Conservation (phyloP, 2,888 invertebrate species). For the Ichneumoninae sp. region DNA sequence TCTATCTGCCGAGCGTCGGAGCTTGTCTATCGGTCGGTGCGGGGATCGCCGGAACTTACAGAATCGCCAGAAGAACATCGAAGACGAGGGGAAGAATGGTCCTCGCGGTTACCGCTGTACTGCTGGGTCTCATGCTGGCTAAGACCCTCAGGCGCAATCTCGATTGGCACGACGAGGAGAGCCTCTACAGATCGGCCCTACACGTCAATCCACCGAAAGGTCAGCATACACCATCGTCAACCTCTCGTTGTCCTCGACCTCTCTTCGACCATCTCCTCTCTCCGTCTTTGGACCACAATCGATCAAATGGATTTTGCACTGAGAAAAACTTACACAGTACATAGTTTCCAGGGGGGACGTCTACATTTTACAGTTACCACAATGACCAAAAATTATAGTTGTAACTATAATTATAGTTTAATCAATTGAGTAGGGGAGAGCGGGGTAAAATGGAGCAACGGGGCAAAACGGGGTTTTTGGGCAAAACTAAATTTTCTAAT, state of each 20-base stretch:
- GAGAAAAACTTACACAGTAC: too few species aligned
- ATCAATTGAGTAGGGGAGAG: too few species aligned
- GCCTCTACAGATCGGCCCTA: constrained; percentile 95
- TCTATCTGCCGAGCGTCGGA: constrained; percentile 98
- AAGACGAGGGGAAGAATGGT: constrained; percentile 80
- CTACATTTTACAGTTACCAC: too few species aligned
- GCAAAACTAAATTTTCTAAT: too few species aligned
- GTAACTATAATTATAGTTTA: too few species aligned
- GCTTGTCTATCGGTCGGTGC: constrained; percentile 95
- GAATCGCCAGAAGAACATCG: constrained; percentile 81
- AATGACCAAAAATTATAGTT: too few species aligned
- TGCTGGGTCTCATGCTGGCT: constrained; percentile 89
- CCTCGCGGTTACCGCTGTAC: constrained; percentile 85
- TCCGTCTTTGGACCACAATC: not conserved
- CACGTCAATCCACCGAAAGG: constrained; percentile 99
- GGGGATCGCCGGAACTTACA: constrained; percentile 83
- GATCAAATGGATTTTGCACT: not conserved
- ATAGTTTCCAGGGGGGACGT: too few species aligned
- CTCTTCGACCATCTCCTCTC: not conserved
- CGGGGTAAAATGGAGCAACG: too few species aligned
- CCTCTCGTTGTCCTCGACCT: not conserved
- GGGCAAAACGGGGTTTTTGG: too few species aligned
- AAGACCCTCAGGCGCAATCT: constrained; percentile 93
- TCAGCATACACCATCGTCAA: constrained; percentile 83
- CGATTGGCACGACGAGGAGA: constrained; percentile 97